phyloP scores from a whole-genome alignment of 2,888 invertebrate genomes.

The Parnassius apollo region DNA sequence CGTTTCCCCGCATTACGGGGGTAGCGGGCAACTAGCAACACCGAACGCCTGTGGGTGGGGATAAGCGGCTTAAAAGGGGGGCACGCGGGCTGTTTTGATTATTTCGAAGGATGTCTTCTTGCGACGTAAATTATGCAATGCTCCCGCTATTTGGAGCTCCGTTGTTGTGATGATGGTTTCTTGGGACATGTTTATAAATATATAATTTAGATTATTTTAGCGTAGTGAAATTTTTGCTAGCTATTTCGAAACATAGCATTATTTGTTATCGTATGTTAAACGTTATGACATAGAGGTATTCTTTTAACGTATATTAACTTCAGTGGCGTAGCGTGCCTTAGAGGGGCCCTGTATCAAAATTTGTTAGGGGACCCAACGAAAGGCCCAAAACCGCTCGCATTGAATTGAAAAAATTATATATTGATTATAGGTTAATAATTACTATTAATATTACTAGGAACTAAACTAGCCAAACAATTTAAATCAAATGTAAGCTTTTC shows the following conservation, averaged over 20 bases:
- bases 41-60: conserved; percentile 41
- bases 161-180: conserved; percentile 25
- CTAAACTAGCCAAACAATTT: no score
- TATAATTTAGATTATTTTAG: conserved; percentile 16
- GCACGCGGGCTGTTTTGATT: conserved; percentile 72
- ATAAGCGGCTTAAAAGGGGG: conserved; percentile 71
- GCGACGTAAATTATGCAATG: conserved; percentile 77
- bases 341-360: no score
- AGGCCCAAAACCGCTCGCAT: no score
- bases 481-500: no score
- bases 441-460: no score
- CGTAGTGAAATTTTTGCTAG: background rate
- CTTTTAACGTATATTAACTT: no score
- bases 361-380: no score
- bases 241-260: background rate
- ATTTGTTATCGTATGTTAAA: no score
- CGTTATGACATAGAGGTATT: no score
- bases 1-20: conserved; percentile 59
- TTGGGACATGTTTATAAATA: conserved; percentile 15
- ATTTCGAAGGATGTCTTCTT: conserved; percentile 79
- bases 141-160: conserved; percentile 29
- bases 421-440: no score
- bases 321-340: no score
- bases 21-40: conserved; percentile 52
- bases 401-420: no score